phyloP scores from a whole-genome alignment of 2,113 vertebrate species.

The Xiphias gladius region DNA sequence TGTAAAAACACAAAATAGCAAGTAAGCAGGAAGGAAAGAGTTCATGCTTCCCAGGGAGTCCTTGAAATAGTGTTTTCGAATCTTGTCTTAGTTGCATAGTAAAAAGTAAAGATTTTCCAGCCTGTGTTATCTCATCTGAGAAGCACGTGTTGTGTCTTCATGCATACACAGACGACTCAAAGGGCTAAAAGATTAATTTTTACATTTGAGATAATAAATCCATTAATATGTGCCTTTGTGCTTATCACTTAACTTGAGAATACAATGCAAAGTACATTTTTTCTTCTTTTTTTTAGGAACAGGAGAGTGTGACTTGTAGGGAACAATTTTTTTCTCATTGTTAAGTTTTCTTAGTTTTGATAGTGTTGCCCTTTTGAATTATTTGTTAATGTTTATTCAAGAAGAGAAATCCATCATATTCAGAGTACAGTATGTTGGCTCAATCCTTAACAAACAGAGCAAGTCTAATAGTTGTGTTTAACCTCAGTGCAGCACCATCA shows the following conservation, averaged over 20 bases:
- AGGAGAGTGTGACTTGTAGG: neutral
- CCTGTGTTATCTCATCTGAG: neutral
- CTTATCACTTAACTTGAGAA: neutral
- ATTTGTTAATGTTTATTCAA: neutral
- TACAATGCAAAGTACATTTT: neutral
- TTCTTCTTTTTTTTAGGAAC: neutral
- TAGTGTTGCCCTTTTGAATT: neutral
- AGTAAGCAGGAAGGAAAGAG: neutral
- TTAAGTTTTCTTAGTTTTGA: neutral
- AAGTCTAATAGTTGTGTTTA: constrained; percentile 4
- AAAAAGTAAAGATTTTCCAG: neutral
- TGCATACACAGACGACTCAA: neutral
- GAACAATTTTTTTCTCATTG: neutral
- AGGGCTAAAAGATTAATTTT: neutral
- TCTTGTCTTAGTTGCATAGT: neutral
- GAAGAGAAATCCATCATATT: neutral
- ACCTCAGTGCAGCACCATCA: neutral
- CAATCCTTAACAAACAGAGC: neutral
- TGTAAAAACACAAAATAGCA: neutral
- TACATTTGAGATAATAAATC: constrained; percentile 29
- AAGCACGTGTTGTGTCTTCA: neutral
- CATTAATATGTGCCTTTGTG: neutral
- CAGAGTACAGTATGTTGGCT: neutral
- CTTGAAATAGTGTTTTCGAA: constrained; percentile 5
- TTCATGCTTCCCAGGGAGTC: neutral